Evolutionary conservation across 2,888 invertebrate species (phyloP), one percentile per base, ranked within the genome.

Genomic region (Tenthredo mesomela): DNA sequence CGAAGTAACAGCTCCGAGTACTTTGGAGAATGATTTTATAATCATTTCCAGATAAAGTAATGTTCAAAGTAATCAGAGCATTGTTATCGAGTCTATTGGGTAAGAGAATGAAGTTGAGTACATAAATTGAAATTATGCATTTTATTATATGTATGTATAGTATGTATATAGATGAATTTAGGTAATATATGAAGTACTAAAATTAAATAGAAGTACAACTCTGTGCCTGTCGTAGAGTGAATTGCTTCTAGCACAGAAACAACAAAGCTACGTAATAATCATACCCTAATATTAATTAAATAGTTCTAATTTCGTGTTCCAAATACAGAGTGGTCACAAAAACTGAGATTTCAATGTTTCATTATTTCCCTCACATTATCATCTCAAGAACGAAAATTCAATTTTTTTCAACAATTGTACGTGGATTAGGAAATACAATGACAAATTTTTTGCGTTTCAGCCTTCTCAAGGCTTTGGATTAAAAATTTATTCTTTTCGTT

Each of bases 101-200:
- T 43, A 75, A 65, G 73, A 86, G 71, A 85, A 86, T 75, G 70
- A 88, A 88, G 85, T 87, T 84, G 87, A 88, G 87, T 88, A 88
- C 89, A 87, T 86, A 86, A 88, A 82, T 88, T 88, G 88, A 91
- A 91, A 91, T 91, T 90, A 92, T 91, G 89, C 89, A 89, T 90
- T 92, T 93, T 90, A 90, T 90, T 91, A 87, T 89, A 86, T 87
- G 84, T 88, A 86, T 88, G 86, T 89, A 87, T 87, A 86, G 84
- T 89, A 87, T 88, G 88, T 89, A 87, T 88, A 88, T 89, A 88
- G 85, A 86, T 90, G 88, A 90, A 90, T 90, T 90, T 91, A 89
- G 87, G 87, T 89, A 89, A 88, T 89, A 89, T 89, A 89, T 86
- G 87, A 89, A 88, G 89, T 89, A 90, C 88, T 90, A 89, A 87